Evolutionary conservation across 2,888 invertebrate species (phyloP), one percentile per base, ranked within the genome.

Genomic region (Lasioglossum malachurum): DNA sequence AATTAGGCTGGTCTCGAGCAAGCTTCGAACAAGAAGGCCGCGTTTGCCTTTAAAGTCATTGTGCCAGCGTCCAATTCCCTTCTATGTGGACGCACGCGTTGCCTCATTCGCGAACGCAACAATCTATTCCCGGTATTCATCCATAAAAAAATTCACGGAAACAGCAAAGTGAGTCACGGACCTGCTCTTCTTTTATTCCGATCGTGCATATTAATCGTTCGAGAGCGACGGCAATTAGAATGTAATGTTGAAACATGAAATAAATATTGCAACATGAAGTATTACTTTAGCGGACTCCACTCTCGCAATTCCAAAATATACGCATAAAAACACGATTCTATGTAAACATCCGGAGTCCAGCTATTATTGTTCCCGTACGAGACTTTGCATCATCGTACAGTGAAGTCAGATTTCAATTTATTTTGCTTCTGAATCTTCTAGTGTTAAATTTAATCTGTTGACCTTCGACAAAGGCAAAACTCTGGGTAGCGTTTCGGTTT

Each of bases 91-190:
- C 64, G 75, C 73, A 86, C 60, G 53, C 60, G 76, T 89, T 87
- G 75, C 71, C 64, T 82, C 91, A 78, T 82, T 83, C 89, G 64
- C 49, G 46, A 60, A 75, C 75, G 35, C 76, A 23, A 83, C 19
- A 44, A 53, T 80, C 86, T 91, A 83, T 88, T 86, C 78, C 74
- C 46, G 72, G 72, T 82, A 69, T 67, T 80, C 82, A 85, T 86
- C 82, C 88, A 91, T 71, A 79, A 87, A 90, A 90, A 88, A 90
- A 89, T 31, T 67, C 35, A 44, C 69, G 78, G 67, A 79, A 77
- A 72, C 31, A 64, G 14, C 53, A 27, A 46, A 14, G 44, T 78
- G 78, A 75, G 27, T 78, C 75, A 73, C 38, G 27, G 16, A 38
- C n/a, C 31, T 31, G 2, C 1, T 19, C 19, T 23, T 72, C n/a